A percentile compares a stretch with the other conserved stretches of the same genome.
phyloP scores from a whole-genome alignment of 2,888 invertebrate genomes.

The Oxyscelio sp. region DNA sequence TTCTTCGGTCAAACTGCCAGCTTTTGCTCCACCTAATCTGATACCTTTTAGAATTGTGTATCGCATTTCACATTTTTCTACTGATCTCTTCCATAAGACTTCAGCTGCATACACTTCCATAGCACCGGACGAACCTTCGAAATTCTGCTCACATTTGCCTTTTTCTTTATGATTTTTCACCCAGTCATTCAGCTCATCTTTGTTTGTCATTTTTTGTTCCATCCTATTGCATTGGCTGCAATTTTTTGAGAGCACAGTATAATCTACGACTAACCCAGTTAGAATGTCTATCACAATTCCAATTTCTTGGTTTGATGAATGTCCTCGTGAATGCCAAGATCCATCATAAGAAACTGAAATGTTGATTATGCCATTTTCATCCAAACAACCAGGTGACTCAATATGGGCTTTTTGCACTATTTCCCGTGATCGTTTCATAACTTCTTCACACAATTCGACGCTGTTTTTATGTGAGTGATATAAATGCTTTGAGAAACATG shows the following conservation, averaged over 20 bases:
- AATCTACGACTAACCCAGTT: background rate
- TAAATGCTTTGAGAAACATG: conserved; percentile 1
- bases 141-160: conserved; percentile 21
- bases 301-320: background rate
- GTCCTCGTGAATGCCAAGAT: background rate
- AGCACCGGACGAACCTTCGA: conserved; percentile 24
- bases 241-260: background rate
- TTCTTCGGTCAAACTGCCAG: conserved; percentile 13
- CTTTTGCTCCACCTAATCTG: conserved; percentile 11
- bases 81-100: conserved; percentile 22
- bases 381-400: background rate
- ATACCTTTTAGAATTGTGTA: conserved; percentile 23
- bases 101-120: conserved; percentile 36
- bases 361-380: background rate
- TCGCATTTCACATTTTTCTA: conserved; percentile 32
- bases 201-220: background rate
- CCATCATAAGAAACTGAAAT: background rate
- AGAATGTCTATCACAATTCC: background rate
- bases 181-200: conserved; percentile 3
- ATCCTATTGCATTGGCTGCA: background rate
- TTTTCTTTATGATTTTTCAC: conserved; percentile 9
- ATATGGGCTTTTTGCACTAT: background rate
- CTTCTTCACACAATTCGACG: background rate
- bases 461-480: conserved; percentile 2
- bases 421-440: background rate